Percentiles rank a stretch among this genome's conserved stretches.
Evolutionary conservation across 2,888 invertebrate species (phyloP).

Genomic region (Clepsis dumicolana): DNA sequence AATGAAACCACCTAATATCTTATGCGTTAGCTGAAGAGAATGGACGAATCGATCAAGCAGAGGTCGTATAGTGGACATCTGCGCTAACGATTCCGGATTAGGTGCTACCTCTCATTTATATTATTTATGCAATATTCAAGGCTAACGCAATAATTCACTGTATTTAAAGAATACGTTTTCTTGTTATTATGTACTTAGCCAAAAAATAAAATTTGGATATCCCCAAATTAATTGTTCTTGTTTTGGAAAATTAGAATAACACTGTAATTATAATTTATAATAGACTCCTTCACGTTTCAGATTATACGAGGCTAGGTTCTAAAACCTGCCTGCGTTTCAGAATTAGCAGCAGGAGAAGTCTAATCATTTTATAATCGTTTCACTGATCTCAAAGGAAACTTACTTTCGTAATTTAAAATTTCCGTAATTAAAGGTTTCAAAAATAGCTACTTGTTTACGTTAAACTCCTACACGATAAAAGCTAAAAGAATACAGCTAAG

Average conservation of each 20-base stretch:
- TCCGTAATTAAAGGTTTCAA: no score
- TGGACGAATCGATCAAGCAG: slow-evolving; percentile 74
- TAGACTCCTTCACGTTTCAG: neutral
- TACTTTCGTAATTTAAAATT: no score
- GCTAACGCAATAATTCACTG: slow-evolving; percentile 51
- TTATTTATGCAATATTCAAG: slow-evolving; percentile 65
- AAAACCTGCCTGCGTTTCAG: no score
- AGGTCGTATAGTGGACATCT: slow-evolving; percentile 71
- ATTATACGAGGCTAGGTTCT: no score
- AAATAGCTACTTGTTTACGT: neutral
- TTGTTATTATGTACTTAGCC: neutral
- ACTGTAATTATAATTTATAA: neutral
- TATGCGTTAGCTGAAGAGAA: slow-evolving; percentile 57
- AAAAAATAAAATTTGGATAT: neutral
- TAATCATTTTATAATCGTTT: no score
- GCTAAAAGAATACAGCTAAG: neutral
- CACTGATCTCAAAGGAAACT: no score
- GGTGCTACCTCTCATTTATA: slow-evolving; percentile 55
- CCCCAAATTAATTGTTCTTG: neutral
- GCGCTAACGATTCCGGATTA: slow-evolving; percentile 67
- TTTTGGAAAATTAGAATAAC: slow-evolving; percentile 7
- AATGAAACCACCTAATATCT: slow-evolving; percentile 47
- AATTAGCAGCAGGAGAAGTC: no score
- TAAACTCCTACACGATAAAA: neutral
- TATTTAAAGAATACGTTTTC: slow-evolving; percentile 22